Percentiles rank a stretch among this genome's conserved stretches.
phyloP scores from a whole-genome alignment of 2,888 invertebrate genomes.

The Fragum sueziense region DNA sequence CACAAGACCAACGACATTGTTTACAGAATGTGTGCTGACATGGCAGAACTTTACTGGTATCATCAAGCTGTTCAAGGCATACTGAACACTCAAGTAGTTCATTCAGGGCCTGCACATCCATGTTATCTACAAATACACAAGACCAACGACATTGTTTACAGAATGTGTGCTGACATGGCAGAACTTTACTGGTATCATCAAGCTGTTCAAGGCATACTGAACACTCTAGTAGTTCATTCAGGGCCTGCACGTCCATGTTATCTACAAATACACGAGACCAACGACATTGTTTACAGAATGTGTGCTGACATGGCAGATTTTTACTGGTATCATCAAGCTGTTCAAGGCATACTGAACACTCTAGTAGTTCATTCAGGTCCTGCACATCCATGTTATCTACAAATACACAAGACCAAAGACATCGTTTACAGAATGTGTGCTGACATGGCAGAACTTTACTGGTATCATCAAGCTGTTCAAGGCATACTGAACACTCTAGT shows the following conservation, averaged over 20 bases:
- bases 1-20: too few species aligned
- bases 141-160: constrained; percentile 92
- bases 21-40: constrained; percentile 98
- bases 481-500: constrained; percentile 96
- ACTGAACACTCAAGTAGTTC: constrained; percentile 94
- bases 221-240: constrained; percentile 89
- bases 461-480: constrained; percentile 94
- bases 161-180: constrained; percentile 98
- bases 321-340: too few species aligned
- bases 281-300: too few species aligned
- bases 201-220: constrained; percentile 96
- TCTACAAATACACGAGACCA: not conserved
- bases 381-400: too few species aligned
- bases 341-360: too few species aligned
- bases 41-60: constrained; percentile 95
- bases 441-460: constrained; percentile 97
- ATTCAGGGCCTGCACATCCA: constrained; percentile 90
- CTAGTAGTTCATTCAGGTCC: too few species aligned
- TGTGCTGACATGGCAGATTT: too few species aligned
- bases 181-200: constrained; percentile 94
- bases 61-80: constrained; percentile 95
- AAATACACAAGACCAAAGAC: too few species aligned
- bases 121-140: constrained; percentile 71
- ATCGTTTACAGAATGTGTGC: constrained; percentile 97
- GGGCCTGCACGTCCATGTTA: constrained; percentile 90